Conservation (phyloP, 2,888 invertebrate species). For the Cabera pusaria region DNA sequence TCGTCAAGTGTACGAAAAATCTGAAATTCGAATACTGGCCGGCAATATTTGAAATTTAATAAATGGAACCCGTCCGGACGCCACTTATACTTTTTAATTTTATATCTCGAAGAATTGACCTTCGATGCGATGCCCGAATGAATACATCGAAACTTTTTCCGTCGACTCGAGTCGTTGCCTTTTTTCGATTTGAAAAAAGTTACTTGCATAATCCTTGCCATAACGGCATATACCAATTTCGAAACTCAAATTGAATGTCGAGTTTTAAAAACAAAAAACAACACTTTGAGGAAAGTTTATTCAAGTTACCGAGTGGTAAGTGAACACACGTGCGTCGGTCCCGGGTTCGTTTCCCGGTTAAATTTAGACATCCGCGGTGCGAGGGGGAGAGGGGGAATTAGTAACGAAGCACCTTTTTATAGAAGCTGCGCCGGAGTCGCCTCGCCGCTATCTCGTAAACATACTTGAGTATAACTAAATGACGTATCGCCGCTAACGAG, state of each 20-base stretch:
- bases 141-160: conserved; percentile 67
- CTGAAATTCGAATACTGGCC: conserved; percentile 76
- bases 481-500: conserved; percentile 30
- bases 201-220: conserved; percentile 30
- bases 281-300: conserved; percentile 50
- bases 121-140: conserved; percentile 72
- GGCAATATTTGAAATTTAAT: conserved; percentile 81
- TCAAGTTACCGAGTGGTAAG: conserved; percentile 71
- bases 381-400: conserved; percentile 51
- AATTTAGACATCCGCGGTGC: conserved; percentile 56
- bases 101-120: conserved; percentile 69
- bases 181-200: conserved; percentile 41
- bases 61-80: conserved; percentile 56
- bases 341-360: conserved; percentile 71
- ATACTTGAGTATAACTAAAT: conserved; percentile 36
- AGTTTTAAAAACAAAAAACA: conserved; percentile 26
- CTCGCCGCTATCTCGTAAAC: conserved; percentile 41
- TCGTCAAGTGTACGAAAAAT: conserved; percentile 45
- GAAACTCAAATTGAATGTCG: conserved; percentile 30
- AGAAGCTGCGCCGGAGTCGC: conserved; percentile 62
- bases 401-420: conserved; percentile 79
- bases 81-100: conserved; percentile 82
- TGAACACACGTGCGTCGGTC: conserved; percentile 70
- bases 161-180: conserved; percentile 45
- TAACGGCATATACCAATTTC: conserved; percentile 25